Conservation (phyloP, 2,888 invertebrate species). For the Trissolcus japonicus region DNA sequence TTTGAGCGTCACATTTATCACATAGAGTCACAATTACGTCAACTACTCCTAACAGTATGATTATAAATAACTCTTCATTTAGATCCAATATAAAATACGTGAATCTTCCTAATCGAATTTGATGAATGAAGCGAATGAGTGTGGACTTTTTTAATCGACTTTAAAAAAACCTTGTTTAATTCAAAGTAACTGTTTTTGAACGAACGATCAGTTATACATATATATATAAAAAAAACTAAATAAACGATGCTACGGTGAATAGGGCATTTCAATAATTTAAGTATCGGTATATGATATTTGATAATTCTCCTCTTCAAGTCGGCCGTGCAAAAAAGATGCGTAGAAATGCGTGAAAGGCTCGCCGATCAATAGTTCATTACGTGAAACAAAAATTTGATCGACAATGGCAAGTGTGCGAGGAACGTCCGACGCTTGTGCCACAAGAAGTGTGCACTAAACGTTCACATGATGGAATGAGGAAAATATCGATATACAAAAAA, state of each 20-base stretch:
- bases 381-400: constrained; percentile 70
- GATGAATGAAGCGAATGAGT: too few species aligned
- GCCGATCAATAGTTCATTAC: constrained; percentile 73
- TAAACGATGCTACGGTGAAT: constrained; percentile 6
- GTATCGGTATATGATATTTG: constrained; percentile 14
- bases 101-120: too few species aligned
- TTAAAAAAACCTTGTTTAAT: too few species aligned
- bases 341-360: constrained; percentile 64
- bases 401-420: constrained; percentile 64
- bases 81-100: neutral
- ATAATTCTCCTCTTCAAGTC: constrained; percentile 16
- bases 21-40: too few species aligned
- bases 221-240: constrained; percentile 9
- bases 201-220: neutral
- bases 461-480: constrained; percentile 23
- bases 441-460: constrained; percentile 9
- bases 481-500: constrained; percentile 35
- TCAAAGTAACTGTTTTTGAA: too few species aligned
- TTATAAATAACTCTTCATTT: neutral
- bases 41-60: too few species aligned
- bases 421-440: constrained; percentile 50
- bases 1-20: too few species aligned
- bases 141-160: too few species aligned
- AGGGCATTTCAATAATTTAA: constrained; percentile 35
- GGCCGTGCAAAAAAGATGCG: constrained; percentile 11